phyloP scores from a whole-genome alignment of 2,113 vertebrate species.

The Pterocles orientalis region DNA sequence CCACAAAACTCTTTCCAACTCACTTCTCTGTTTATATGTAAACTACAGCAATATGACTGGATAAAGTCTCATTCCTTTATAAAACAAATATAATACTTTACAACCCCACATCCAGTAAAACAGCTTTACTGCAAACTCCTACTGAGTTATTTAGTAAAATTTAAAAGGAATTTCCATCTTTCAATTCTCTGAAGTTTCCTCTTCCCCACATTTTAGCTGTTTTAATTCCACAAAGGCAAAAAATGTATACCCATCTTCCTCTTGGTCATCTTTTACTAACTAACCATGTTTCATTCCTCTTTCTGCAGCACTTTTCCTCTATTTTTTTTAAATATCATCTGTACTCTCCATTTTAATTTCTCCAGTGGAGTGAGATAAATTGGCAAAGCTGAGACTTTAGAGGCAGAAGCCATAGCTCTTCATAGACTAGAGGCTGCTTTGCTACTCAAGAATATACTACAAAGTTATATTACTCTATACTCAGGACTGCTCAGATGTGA shows the following conservation, averaged over 20 bases:
- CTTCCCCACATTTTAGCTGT: neutral
- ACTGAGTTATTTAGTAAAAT: neutral
- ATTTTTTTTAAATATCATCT: neutral
- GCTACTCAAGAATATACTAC: neutral
- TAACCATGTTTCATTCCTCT: neutral
- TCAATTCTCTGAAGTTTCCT: neutral
- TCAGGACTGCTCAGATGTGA: neutral
- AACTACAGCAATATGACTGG: neutral
- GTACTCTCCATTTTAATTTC: neutral
- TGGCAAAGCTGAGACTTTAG: neutral
- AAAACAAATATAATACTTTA: neutral
- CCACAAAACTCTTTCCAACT: conserved; percentile 36
- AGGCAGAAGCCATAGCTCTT: neutral
- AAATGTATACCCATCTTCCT: neutral
- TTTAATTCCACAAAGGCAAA: neutral
- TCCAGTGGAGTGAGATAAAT: neutral
- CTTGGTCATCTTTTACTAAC: neutral
- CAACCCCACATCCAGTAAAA: neutral
- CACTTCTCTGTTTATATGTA: neutral
- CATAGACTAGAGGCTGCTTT: neutral
- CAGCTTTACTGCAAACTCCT: neutral
- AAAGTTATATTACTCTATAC: neutral
- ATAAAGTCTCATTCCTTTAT: neutral
- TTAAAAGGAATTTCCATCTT: neutral
- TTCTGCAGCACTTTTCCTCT: neutral